Percentiles rank a stretch among this genome's conserved stretches.
phyloP scores from a whole-genome alignment of 2,888 invertebrate species.

The Drosophila subsilvestris region DNA sequence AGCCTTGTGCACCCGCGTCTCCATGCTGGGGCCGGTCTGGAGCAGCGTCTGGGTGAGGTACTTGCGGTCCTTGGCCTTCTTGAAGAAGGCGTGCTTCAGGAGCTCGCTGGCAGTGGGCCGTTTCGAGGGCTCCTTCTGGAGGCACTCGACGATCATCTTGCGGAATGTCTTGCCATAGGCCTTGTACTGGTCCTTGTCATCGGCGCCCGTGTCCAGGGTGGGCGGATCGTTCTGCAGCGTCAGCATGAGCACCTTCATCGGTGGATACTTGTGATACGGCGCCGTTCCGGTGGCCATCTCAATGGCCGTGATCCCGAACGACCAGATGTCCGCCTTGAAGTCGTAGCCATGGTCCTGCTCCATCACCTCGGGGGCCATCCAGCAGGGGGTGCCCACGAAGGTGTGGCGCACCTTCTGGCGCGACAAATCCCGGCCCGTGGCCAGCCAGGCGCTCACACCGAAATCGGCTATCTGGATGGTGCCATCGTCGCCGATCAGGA shows the following conservation, averaged over 20 bases:
- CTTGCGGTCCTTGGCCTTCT: conserved; percentile 97
- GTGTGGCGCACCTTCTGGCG: conserved; percentile 98
- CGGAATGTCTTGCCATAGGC: conserved; percentile 98
- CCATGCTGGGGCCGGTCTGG: conserved; percentile 93
- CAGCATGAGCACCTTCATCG: conserved; percentile 99
- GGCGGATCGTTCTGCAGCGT: conserved; percentile 99
- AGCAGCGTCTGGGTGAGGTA: conserved; percentile 94
- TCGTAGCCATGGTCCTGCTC: conserved; percentile 99
- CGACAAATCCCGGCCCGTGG: conserved; percentile 96
- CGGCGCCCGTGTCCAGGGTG: conserved; percentile 96
- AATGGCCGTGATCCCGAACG: conserved; percentile 96
- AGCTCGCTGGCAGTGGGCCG: conserved; percentile 97
- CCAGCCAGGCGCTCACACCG: conserved; percentile 98
- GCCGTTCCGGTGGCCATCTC: conserved; percentile 99
- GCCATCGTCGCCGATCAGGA: conserved; percentile 97
- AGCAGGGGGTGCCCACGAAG: conserved; percentile 99
- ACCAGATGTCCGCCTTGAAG: conserved; percentile 94
- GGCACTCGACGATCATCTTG: conserved; percentile 97
- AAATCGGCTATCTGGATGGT: conserved; percentile 99
- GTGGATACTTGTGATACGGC: conserved; percentile 99
- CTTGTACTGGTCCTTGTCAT: conserved; percentile 99
- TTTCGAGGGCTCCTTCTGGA: conserved; percentile 97
- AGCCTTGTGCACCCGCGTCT: conserved; percentile 95
- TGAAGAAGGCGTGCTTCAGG: conserved; percentile 98
- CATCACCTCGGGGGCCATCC: conserved; percentile 99